Evolutionary conservation across 2,888 invertebrate species (phyloP), one percentile per base, ranked within the genome.

Genomic region (Eucriotettix oculatus): DNA sequence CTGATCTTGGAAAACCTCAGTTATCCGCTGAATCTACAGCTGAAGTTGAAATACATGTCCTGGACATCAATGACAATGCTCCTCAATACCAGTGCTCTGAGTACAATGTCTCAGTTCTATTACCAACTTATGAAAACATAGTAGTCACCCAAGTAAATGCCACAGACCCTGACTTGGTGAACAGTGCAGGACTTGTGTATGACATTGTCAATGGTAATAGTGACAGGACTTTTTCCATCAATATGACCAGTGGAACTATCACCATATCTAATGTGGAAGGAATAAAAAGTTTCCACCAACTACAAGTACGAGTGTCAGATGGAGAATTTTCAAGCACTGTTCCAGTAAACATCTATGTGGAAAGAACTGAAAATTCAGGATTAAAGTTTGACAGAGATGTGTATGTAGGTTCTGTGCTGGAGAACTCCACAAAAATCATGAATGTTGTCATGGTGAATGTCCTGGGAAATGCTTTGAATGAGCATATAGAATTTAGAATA

Each of bases 21-120:
- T 75, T 92, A 40, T 84, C 86, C 29, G 87, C 92, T 0, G 85
- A 85, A 67, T 84, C 83, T 60, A 83, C 84, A 12, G 93, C 95
- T 0, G 79, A 78, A 63, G 92, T 98, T 14, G 76, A 80, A 64
- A 87, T 97, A 41, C 75, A 77, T 61, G 84, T 96, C 43, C 78
- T 76, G 10, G 91, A 94, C 74, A 85, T 91, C 10, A 94, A 96
- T 74, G 94, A 95, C 71, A 90, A 90, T 67, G 83, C 92, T 16
- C 95, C 95, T 5, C 75, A 78, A 58, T 95, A 95, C 73, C 74
- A 79, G 11, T 79, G 81, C 61, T 70, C 79, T 14, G 75, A 81
- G 58, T 90, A 91, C 73, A 85, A 86, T 68, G 83, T 86, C 1
- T 86, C 86, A 0, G 74, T 95, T 57, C 76, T 90, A 62, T 73